A percentile compares a stretch with the other conserved stretches of the same genome.
Evolutionary conservation across 2,797 vertebrate species (phyloP).

Genomic region (Danionella dracula): DNA sequence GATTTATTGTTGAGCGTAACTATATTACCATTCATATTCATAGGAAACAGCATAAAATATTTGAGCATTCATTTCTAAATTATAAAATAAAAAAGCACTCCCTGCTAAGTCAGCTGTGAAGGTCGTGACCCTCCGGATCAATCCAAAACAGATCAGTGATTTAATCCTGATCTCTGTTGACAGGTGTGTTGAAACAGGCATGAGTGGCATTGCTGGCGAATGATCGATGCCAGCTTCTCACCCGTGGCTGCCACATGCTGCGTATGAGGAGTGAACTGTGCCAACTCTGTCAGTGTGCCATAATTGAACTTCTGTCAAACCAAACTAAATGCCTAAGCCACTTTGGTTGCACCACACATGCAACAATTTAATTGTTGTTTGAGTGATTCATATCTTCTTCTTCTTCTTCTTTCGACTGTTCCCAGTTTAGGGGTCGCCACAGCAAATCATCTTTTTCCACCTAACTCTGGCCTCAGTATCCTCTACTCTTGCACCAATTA

Average conservation of each 20-base stretch:
- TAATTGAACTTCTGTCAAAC: conserved; percentile 5
- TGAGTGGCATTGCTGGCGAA: neutral
- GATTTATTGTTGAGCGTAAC: too few relatives aligned
- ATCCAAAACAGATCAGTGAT: conserved; percentile 2
- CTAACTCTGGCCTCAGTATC: too few relatives aligned
- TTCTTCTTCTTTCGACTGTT: too few relatives aligned
- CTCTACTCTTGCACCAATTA: too few relatives aligned
- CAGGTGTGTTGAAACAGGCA: conserved; percentile 12
- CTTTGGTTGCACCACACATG: neutral
- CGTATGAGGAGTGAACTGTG: conserved; percentile 3
- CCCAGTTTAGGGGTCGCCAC: too few relatives aligned
- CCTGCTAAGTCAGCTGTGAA: neutral
- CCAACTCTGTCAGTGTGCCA: conserved; percentile 9
- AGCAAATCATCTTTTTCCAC: too few relatives aligned
- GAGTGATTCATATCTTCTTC: too few relatives aligned
- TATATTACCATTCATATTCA: too few relatives aligned
- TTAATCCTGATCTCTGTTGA: conserved; percentile 30
- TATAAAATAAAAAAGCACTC: neutral
- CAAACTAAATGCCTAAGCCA: neutral
- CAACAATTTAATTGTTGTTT: too few relatives aligned
- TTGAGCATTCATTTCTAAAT: too few relatives aligned
- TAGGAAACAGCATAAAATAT: too few relatives aligned
- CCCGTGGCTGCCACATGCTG: conserved; percentile 10
- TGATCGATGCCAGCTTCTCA: conserved; percentile 10
- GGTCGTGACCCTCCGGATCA: neutral